Percentiles rank a stretch among this genome's conserved stretches.
Conservation (phyloP, 2,888 invertebrate species). For the Electrophaes corylata region DNA sequence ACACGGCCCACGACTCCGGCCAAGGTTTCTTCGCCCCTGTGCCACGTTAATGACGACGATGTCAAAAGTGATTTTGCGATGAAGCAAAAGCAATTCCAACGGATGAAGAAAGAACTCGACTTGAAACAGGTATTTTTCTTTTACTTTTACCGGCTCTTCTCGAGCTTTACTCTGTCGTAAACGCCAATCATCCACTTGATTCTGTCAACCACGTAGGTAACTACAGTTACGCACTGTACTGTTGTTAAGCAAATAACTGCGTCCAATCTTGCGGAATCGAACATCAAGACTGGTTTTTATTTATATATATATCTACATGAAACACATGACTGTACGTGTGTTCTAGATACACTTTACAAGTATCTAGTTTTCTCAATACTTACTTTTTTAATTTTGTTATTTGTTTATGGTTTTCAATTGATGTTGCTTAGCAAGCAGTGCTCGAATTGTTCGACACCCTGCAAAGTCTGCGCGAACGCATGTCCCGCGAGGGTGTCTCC, state of each 20-base stretch:
- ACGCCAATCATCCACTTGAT: neutral
- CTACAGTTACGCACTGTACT: too few relatives aligned
- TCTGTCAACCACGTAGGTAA: neutral
- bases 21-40: conserved; percentile 9
- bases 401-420: neutral
- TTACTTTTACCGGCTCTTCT: neutral
- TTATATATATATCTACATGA: neutral
- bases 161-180: neutral
- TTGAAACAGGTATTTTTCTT: conserved; percentile 65
- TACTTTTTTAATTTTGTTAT: neutral
- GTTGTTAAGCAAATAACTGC: neutral
- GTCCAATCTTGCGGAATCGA: neutral
- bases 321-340: neutral
- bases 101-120: conserved; percentile 75
- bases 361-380: too few relatives aligned
- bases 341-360: too few relatives aligned
- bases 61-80: conserved; percentile 53
- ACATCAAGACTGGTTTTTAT: neutral
- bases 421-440: conserved; percentile 60
- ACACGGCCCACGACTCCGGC: conserved; percentile 33
- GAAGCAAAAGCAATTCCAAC: conserved; percentile 64
- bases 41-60: conserved; percentile 42
- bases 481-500: conserved; percentile 58
- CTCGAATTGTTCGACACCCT: conserved; percentile 66
- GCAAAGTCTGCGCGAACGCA: conserved; percentile 61